Base-by-base conservation (phyloP, 2,113 vertebrate genomes). In the Gymnarchus niloticus region DNA sequence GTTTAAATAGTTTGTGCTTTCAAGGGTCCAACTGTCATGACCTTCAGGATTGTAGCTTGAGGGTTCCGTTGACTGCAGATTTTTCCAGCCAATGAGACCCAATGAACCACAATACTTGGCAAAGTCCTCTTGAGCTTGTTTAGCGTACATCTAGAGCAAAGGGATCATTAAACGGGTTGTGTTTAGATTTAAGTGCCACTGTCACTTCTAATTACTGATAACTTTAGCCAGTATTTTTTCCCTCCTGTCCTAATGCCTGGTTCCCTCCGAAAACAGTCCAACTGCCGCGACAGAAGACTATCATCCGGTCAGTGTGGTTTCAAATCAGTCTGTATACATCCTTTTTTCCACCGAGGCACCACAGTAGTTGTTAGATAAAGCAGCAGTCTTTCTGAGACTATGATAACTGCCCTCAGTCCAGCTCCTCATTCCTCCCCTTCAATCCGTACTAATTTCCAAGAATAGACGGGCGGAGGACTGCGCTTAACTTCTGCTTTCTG, bases 61-160 rank as follows among this genome's bases (percentile, higher is more conserved):
- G 4, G 7, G 3, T 41, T 44, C 73, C 44, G 12, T 44, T 14
- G 37, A 44, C 33, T 77, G 54, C 33, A 44, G 56, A 41, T 21
- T 3, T 23, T 83, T 17, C 25, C 37, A 10, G 25, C 59, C 83
- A 84, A 85, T 84, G 73, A 83, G 59, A 48, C 33, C 80, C 83
- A 89, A 89, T 86, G 28, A 86, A 81, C 77, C 83, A 69, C 65
- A 80, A 86, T 69, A 86, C 77, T 85, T 78, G 48, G 77, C 56
- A 76, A 41, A n/a, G 69, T 21, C 19, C 46, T 14, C 23, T 1
- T 28, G 44, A 84, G 12, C 57, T 81, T 37, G 25, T 77, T 25
- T 81, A 85, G 85, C 33, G 23, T 52, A 46, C 59, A 84, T 51
- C 37, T 83, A 25, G 82, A 41, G 61, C 28, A 52, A 61, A 52